A percentile compares a stretch with the other conserved stretches of the same genome.
These are phyloP conservation scores for Rhynchomys soricoides DNA, from an alignment of 2,113 vertebrate species.

Conservation along the genomic window DNA sequence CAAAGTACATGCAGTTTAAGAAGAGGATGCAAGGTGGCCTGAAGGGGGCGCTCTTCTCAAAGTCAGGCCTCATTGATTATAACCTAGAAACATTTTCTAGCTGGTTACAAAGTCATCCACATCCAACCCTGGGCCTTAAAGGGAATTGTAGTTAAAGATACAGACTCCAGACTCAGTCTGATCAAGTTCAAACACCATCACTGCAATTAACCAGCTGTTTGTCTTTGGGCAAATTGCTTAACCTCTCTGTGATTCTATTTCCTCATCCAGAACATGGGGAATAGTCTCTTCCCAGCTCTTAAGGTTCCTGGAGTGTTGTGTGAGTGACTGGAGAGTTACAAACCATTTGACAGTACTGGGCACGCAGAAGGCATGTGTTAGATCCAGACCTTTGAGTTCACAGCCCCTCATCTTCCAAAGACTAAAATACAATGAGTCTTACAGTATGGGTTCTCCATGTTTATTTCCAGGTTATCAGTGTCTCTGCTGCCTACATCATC, in stretches of 20 bases:
- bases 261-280: not conserved
- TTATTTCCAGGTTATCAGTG: not conserved
- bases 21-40: not conserved
- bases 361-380: not conserved
- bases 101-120: not conserved
- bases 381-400: not conserved
- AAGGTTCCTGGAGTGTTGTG: not conserved
- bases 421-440: not conserved
- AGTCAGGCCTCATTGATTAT: not conserved
- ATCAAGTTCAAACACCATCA: not conserved
- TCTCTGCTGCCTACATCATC: not conserved
- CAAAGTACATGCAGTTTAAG: not conserved
- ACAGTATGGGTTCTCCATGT: not conserved
- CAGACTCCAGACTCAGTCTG: not conserved
- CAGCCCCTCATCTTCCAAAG: not conserved
- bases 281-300: not conserved
- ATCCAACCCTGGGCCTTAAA: not conserved
- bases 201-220: not conserved
- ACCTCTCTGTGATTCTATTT: constrained; percentile 35
- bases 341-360: not conserved
- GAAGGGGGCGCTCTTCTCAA: not conserved
- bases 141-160: not conserved
- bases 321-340: not conserved
- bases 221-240: not conserved
- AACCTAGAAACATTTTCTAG: not conserved